Conservation (phyloP, 2,888 invertebrate genomes). For the Luperina testacea region DNA sequence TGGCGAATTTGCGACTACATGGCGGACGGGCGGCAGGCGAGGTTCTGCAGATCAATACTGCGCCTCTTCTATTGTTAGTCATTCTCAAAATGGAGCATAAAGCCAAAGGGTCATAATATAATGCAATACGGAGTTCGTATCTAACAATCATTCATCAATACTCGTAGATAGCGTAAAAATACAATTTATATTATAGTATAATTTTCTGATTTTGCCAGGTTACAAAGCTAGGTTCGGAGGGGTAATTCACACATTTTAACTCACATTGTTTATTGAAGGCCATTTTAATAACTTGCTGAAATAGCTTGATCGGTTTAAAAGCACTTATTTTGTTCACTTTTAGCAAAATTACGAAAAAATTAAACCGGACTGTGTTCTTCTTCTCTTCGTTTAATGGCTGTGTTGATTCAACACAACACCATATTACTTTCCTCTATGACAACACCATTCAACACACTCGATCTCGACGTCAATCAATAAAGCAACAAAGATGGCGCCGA, state of each 20-base stretch:
- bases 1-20: not conserved
- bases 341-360: conserved; percentile 1
- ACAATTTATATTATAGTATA: not conserved
- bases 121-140: not conserved
- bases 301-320: conserved; percentile 3
- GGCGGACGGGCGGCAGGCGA: not conserved
- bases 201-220: conserved; percentile 5
- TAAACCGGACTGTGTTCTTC: not conserved
- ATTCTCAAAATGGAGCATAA: not conserved
- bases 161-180: not conserved
- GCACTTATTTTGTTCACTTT: conserved; percentile 45
- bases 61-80: conserved; percentile 12
- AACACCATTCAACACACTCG: not conserved
- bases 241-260: conserved; percentile 22
- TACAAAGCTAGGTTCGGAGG: not conserved
- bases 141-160: not conserved
- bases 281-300: conserved; percentile 46
- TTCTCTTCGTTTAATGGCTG: too few relatives aligned
- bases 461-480: conserved; percentile 14
- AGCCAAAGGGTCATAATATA: not conserved
- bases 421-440: too few relatives aligned
- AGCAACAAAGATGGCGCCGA: conserved; percentile 32
- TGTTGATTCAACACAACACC: not conserved
- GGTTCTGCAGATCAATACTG: conserved; percentile 17
- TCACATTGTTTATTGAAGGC: conserved; percentile 64